These are phyloP conservation scores for Clupea harengus DNA, from an alignment of 2,113 vertebrate genomes.

Conservation along the genomic window DNA sequence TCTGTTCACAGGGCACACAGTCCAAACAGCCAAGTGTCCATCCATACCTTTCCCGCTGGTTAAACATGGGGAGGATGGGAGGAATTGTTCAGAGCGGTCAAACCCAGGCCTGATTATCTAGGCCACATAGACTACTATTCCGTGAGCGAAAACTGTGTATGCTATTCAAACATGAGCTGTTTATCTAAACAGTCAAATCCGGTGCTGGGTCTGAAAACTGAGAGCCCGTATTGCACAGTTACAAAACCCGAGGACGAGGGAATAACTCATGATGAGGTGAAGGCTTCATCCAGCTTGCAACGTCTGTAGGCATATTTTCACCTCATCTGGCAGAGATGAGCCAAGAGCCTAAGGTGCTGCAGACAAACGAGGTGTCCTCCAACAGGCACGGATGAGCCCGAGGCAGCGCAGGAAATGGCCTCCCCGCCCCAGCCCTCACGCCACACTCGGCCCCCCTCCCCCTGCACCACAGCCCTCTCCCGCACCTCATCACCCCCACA, in stretches of 20 bases:
- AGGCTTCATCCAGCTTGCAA: conserved; percentile 33
- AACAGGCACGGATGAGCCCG: conserved; percentile 36
- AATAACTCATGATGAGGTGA: conserved; percentile 43
- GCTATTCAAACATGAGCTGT: background rate
- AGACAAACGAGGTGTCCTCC: conserved; percentile 60
- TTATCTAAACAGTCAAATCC: background rate
- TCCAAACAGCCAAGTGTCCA: background rate
- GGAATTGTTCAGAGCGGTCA: background rate
- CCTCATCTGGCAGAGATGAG: conserved; percentile 52
- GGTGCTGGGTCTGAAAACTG: background rate
- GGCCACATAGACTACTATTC: too few species aligned
- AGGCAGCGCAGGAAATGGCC: conserved; percentile 22
- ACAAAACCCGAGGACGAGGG: conserved; percentile 5
- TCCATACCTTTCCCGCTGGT: background rate
- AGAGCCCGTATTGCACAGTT: background rate
- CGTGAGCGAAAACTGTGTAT: too few species aligned
- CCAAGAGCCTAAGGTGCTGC: conserved; percentile 47
- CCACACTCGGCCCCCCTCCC: conserved; percentile 35
- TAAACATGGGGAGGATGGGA: background rate
- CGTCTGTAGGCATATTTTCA: conserved; percentile 45
- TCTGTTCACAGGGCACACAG: background rate
- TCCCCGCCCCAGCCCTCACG: background rate
- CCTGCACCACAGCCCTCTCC: conserved; percentile 33
- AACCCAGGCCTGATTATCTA: too few species aligned
- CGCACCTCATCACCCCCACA: conserved; percentile 54